Percentiles rank a stretch among this genome's conserved stretches.
phyloP scores from a whole-genome alignment of 2,888 invertebrate genomes.

The Caenorhabditis virilis region DNA sequence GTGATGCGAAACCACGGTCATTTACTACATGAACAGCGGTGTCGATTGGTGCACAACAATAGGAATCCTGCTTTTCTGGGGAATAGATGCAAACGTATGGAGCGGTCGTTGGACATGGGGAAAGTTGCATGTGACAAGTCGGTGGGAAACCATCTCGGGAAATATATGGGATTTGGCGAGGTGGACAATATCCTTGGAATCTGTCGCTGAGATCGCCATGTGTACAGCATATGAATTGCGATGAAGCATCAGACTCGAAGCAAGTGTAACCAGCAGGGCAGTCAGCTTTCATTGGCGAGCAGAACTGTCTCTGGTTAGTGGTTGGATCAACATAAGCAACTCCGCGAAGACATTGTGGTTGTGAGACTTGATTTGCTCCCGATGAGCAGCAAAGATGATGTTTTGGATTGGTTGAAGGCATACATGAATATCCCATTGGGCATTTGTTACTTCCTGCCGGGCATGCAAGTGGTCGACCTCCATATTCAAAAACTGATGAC shows the following conservation, averaged over 20 bases:
- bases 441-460: constrained; percentile 61
- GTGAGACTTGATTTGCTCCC: constrained; percentile 17
- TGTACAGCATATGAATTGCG: constrained; percentile 59
- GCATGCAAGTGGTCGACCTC: constrained; percentile 65
- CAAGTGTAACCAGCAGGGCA: constrained; percentile 61
- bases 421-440: constrained; percentile 58
- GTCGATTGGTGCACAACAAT: constrained; percentile 67
- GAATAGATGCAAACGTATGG: constrained; percentile 67
- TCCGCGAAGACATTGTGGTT: constrained; percentile 62
- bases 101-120: constrained; percentile 65
- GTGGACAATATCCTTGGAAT: constrained; percentile 64
- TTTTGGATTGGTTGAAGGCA: constrained; percentile 56
- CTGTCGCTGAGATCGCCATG: constrained; percentile 53
- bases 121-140: constrained; percentile 65
- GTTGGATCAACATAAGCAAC: constrained; percentile 62
- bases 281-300: constrained; percentile 47
- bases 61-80: constrained; percentile 66
- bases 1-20: constrained; percentile 35
- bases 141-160: constrained; percentile 57
- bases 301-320: constrained; percentile 48
- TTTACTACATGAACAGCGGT: constrained; percentile 52
- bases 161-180: constrained; percentile 65
- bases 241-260: constrained; percentile 47
- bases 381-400: constrained; percentile 64
- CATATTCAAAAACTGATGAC: constrained; percentile 60